Percentiles rank a stretch among this genome's conserved stretches.
phyloP scores from a whole-genome alignment of 35 echinoderm and acorn worm species.

The Strongylocentrotus purpuratus region DNA sequence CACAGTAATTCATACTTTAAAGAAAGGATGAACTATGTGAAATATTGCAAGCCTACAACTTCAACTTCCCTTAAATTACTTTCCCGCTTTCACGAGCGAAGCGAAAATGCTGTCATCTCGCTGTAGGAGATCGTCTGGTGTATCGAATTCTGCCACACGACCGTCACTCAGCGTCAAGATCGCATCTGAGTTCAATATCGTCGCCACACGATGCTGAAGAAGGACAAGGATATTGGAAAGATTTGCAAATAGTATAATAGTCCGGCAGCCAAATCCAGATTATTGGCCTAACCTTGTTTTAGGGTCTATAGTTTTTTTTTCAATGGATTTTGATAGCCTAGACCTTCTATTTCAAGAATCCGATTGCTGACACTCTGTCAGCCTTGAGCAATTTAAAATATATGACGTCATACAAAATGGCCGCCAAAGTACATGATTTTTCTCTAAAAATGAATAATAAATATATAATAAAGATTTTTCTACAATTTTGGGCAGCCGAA shows the following conservation, averaged over 20 bases:
- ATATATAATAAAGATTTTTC: no score
- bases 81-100: constrained; percentile 64
- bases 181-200: constrained; percentile 85
- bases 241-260: not conserved
- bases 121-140: constrained; percentile 66
- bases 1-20: not conserved
- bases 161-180: constrained; percentile 78
- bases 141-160: constrained; percentile 70
- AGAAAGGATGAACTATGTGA: not conserved
- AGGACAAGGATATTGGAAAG: not conserved
- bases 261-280: no score
- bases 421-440: no score
- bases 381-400: no score
- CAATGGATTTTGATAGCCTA: no score
- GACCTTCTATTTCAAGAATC: no score
- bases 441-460: no score
- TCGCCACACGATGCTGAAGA: constrained; percentile 80
- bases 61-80: not conserved
- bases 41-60: not conserved
- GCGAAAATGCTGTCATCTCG: constrained; percentile 77
- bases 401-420: no score
- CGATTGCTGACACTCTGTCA: no score
- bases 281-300: no score
- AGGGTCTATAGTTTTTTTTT: no score
- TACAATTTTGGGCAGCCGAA: no score